Evolutionary conservation across 2,113 vertebrate genomes (phyloP).

Genomic region (Cyphomyrus plagiostoma): DNA sequence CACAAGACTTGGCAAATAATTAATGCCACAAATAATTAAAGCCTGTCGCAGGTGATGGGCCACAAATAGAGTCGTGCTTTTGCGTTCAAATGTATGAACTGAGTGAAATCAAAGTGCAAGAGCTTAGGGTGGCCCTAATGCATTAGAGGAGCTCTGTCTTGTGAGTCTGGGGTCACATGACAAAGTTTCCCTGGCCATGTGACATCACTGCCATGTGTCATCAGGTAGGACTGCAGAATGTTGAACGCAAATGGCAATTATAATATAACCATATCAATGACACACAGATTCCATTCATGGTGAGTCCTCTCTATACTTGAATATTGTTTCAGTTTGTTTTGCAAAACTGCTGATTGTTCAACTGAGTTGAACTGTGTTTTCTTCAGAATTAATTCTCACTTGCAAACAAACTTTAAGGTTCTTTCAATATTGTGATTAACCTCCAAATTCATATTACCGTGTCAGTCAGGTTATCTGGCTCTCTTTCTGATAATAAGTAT

Average conservation of each 20-base stretch:
- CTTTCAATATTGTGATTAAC: background rate
- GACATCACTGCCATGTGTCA: slow-evolving; percentile 39
- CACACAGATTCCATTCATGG: slow-evolving; percentile 22
- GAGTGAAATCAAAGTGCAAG: background rate
- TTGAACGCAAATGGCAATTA: background rate
- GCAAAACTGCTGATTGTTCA: slow-evolving; percentile 56
- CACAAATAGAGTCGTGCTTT: background rate
- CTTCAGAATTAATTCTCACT: background rate
- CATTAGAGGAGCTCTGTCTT: background rate
- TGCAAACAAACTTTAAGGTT: background rate
- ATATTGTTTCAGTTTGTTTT: slow-evolving; percentile 40
- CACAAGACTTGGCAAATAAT: background rate
- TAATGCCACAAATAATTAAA: background rate
- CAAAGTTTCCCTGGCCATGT: background rate
- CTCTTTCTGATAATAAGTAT: background rate
- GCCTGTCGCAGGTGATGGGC: background rate
- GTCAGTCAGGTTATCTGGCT: background rate
- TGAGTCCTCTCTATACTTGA: slow-evolving; percentile 14
- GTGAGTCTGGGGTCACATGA: background rate
- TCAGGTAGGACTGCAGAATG: background rate
- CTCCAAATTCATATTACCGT: background rate
- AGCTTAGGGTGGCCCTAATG: slow-evolving; percentile 6
- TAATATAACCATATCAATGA: background rate
- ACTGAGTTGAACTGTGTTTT: slow-evolving; percentile 59
- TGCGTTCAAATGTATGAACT: background rate